Evolutionary conservation across 2,888 invertebrate species (phyloP).

Genomic region (Thecocarcelia acutangulata): DNA sequence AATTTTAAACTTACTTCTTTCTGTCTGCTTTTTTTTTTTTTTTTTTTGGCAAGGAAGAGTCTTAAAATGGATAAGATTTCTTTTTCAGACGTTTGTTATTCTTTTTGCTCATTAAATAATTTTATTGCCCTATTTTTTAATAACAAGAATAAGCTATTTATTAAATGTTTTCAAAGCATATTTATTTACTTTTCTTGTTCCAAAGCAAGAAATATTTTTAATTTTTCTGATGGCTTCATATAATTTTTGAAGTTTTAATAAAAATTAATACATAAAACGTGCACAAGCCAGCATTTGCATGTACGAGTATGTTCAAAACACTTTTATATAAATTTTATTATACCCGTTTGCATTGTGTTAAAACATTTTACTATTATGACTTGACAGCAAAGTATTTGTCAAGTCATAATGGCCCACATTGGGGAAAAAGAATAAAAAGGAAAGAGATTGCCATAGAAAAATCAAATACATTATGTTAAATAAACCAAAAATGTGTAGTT

Average conservation of each 20-base stretch:
- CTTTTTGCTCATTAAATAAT: too few species aligned
- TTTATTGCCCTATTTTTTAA: too few species aligned
- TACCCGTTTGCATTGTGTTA: conserved; percentile 44
- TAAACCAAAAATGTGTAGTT: conserved; percentile 73
- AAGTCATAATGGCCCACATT: conserved; percentile 60
- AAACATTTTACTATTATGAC: conserved; percentile 74
- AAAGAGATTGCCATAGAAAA: conserved; percentile 67
- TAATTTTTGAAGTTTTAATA: conserved; percentile 70
- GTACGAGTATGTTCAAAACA: conserved; percentile 28
- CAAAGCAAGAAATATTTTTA: background rate
- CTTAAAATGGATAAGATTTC: too few species aligned
- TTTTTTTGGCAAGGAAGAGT: too few species aligned
- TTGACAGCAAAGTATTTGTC: conserved; percentile 73
- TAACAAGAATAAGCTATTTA: too few species aligned
- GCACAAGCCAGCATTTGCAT: conserved; percentile 70
- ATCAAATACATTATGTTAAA: conserved; percentile 79
- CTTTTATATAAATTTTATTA: conserved; percentile 54
- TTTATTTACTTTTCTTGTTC: too few species aligned
- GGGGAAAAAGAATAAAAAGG: conserved; percentile 27
- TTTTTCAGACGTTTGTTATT: too few species aligned
- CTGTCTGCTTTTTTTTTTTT: too few species aligned
- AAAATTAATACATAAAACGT: conserved; percentile 80
- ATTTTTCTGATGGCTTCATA: conserved; percentile 30
- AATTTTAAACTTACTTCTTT: too few species aligned
- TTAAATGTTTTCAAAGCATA: too few species aligned